Base-by-base conservation (phyloP, 2,797 vertebrate genomes). In the Phrynocephalus forsythii region DNA sequence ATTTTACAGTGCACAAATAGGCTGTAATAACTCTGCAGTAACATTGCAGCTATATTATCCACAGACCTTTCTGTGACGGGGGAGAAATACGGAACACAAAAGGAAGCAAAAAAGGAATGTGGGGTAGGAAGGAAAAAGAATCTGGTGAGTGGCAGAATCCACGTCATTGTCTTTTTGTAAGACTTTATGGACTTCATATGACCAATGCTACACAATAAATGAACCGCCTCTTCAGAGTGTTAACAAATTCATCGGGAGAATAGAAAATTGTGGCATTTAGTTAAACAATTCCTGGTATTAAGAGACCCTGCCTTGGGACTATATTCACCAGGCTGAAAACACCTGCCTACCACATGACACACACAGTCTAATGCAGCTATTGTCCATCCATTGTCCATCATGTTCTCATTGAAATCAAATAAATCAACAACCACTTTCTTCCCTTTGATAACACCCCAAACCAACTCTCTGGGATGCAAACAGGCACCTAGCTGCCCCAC, bases 31-130 rank as follows among this genome's bases (percentile, higher is more conserved):
- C 30, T 86, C 89, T 77, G 63, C 18, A 72, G 24, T 38, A 86
- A 89, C 56, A 86, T 10, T 86, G 69, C 72, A 86, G 84, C 85
- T 78, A 18, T 71, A 87, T 73, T 79, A 90, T 87, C 78, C 28
- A 82, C 30, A 71, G 50, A 20, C 66, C 52, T 24, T 85, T 76
- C 16, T 82, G 50, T 7, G 30, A 5, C 22, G 18, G 3, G 79
- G 2, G 11, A 86, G 1, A 30, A 56, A 86, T 68, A 87, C 2
- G 82, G 71, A 80, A 22, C 77, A 83, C 83, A 33, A 87, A 88
- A 79, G 0, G 85, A 88, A 81, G 1, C 3, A 90, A 92, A 89
- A 0, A 0, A 85, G 88, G 3, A 87, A 80, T 88, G 18, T 30
- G 67, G 44, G 3, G 85, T 60, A 77, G 76, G 81, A 90, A 87